Base-by-base conservation (phyloP, 2,113 vertebrate species). In the Junco hyemalis region DNA sequence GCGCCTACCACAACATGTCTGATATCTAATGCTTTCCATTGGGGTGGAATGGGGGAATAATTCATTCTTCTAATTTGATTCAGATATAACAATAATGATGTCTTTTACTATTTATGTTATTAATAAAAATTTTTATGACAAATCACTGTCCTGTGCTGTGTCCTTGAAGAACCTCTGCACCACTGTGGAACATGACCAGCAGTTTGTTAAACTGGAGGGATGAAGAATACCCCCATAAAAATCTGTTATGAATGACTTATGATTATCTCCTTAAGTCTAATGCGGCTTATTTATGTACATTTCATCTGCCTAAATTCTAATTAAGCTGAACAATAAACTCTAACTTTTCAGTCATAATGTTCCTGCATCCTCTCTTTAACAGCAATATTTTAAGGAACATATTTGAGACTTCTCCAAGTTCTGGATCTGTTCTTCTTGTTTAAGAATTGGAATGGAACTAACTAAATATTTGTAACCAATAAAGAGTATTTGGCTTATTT, bases 391-490 rank as follows among this genome's bases (percentile, higher is more conserved):
- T 76, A 81, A 88, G 76, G 57, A 92, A 66, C 14, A 11, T 73
- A 60, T 56, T 81, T 86, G 17, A 83, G 72, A 68, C 25, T 84
- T 93, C 29, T 73, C 70, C 56, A 79, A 84, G 9, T 15, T 92
- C 82, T 81, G 69, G 61, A 84, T 92, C 19, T 5, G 1, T 63
- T 96, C 84, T 88, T 23, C 28, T 65, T 90, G 64, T 88, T 81
- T 92, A 86, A 90, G n/a, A 81, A 42, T 68, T 83, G 51, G 35
- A 90, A 61, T 26, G 38, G 31, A 92, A 68, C 60, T 68, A 53
- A 44, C 36, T 92, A 81, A 93, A 88, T 96, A 80, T 90, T 95
- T 95, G 78, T 83, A 78, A 83, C 31, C 20, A 65, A 56, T 44
- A 48, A 68, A 65, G 72, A 60, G 10, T 26, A 64, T 74, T 89